Evolutionary conservation across 92 coral and sea anemone species (phyloP).

Genomic region (Epizoanthus rinbou): DNA sequence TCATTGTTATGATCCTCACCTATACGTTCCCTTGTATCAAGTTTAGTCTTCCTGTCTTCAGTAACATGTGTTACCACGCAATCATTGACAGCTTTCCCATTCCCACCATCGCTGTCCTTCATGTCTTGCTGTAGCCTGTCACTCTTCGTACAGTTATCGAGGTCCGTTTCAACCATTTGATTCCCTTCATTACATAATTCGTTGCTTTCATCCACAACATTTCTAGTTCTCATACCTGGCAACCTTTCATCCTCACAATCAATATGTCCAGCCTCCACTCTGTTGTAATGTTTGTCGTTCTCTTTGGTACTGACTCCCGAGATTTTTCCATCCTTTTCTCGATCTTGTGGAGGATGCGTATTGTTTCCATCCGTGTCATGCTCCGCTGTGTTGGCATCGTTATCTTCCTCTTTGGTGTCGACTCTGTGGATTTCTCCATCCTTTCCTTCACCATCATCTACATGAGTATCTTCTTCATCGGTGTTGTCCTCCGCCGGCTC

Average conservation of each 20-base stretch:
- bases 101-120: not conserved
- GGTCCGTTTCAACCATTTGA: not conserved
- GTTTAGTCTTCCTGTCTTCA: not conserved
- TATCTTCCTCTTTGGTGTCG: constrained; percentile 39
- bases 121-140: not conserved
- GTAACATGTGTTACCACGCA: not conserved
- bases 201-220: not conserved
- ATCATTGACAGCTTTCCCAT: not conserved
- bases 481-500: constrained; percentile 11
- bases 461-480: not conserved
- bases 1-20: constrained; percentile 3
- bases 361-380: not conserved
- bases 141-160: not conserved
- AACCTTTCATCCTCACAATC: not conserved
- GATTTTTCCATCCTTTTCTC: not conserved
- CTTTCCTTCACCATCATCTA: constrained; percentile 21
- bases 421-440: constrained; percentile 29
- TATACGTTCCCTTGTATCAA: not conserved
- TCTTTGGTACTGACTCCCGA: not conserved
- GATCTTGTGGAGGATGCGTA: not conserved
- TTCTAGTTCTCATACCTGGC: not conserved
- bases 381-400: not conserved
- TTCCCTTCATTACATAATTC: not conserved
- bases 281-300: not conserved
- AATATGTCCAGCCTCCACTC: not conserved